Base-by-base conservation (phyloP, 2,888 invertebrate species). In the Euphydryas editha region DNA sequence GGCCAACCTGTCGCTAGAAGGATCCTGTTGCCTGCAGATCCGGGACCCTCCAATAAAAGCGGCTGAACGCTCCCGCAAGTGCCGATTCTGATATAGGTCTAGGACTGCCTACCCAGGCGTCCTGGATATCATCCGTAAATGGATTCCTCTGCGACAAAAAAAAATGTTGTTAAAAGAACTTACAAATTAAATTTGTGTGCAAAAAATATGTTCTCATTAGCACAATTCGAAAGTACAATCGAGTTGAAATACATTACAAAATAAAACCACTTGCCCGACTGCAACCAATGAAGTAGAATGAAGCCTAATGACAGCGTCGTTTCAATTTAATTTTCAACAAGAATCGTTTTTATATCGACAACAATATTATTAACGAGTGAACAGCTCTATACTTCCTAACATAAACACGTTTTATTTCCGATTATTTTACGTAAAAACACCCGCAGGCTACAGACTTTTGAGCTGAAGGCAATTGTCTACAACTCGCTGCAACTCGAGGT, bases 241-340 rank as follows among this genome's bases (percentile, higher is more conserved):
- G 24, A 15, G 49, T 51, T 24, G 24, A 24, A 18, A 46, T 18
- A 10, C 17, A 21, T 51, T n/a, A 51, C 24, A 51, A 51, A 24
- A 51, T 15, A 51, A 51, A 51, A 51, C 49, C 21, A 15, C 21
- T 51, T 24, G 18, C 17, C 46, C 46, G 17, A 46, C 46, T 15
- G 24, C 24, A 13, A 13, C 57, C 59, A 44, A 44, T 55, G 49
- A 20, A 24, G 55, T 17, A 59, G 68, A 62, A 59, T 55, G 42
- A 68, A 68, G 65, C 65, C 59, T 62, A 65, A 46, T 49, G 65
- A 54, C 62, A 49, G 42, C 65, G 65, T 68, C 68, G 62, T 21
- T 65, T 65, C 47, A 59, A 30, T 54, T 54, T 54, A 56, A 65
- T 62, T 65, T 68, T 65, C 65, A 65, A 18, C 46, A 44, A 44